These are phyloP conservation scores for Lepidurus couesii DNA, from an alignment of 1,140 invertebrate genomes.

Conservation along the genomic window DNA sequence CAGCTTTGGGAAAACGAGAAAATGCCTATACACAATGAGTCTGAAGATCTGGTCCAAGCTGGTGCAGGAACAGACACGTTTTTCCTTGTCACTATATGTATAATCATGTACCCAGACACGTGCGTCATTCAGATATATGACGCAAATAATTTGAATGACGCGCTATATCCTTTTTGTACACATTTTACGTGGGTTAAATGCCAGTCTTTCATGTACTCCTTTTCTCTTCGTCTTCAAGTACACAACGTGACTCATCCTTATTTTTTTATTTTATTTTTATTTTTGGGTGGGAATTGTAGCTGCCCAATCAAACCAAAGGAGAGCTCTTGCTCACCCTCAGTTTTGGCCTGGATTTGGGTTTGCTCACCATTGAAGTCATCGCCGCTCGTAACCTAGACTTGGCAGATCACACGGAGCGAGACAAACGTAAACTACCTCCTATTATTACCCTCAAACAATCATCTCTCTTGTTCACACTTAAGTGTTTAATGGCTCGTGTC, in stretches of 20 bases:
- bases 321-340: neutral
- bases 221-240: no score
- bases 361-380: neutral
- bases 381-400: neutral
- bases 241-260: neutral
- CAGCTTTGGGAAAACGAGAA: neutral
- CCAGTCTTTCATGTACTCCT: no score
- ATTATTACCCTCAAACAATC: no score
- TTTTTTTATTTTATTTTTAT: neutral
- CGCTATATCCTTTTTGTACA: no score
- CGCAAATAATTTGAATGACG: neutral
- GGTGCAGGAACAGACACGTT: no score
- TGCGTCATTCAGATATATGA: neutral
- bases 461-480: no score
- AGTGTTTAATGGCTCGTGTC: neutral
- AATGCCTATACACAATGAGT: neutral
- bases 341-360: slow-evolving; percentile 8
- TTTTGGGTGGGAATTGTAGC: neutral
- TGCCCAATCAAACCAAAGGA: neutral
- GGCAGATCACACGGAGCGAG: neutral
- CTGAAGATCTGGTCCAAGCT: no score
- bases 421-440: neutral
- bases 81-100: no score
- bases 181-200: no score
- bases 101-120: neutral